Evolutionary conservation across 2,888 invertebrate genomes (phyloP), one percentile per base, ranked within the genome.

Genomic region (Hyppa rectilinea): DNA sequence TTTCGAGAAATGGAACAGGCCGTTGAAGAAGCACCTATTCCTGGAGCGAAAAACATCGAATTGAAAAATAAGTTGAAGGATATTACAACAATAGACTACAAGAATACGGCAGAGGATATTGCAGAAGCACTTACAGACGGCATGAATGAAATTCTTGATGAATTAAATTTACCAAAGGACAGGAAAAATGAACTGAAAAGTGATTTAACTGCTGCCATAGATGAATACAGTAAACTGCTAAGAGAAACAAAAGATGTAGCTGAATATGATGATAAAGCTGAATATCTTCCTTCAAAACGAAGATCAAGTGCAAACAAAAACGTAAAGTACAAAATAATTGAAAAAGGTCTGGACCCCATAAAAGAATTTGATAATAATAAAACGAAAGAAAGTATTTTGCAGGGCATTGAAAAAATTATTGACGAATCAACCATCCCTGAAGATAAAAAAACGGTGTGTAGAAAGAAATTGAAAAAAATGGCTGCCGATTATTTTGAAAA

Each of bases 111-210:
- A 29, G 43, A 58, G 0, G 49, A 53, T 10, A 17, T 45, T n/a
- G 23, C 36, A 31, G 17, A 36, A 31, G 29, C 3, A 1, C 26
- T 82, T 20, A 52, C 10, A 43, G n/a, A 52, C 2, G 43, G 52
- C 1, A 55, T 79, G 0, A 38, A 40, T 43, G n/a, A 58, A 31
- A 49, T 83, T 5, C 7, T 62, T 12, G 23, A 78, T 20, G 50
- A 71, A n/a, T 6, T 73, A 5, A 43, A 55, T 7, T 58, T 80
- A 52, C 40, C 73, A 26, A 58, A 38, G 34, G 40, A 58, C 1
- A 50, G 47, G 26, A 69, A 52, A 59, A 23, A 40, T 23, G 34
- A 43, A n/a, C 20, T 82, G 6, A 64, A 50, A 60, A 43, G 12
- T 17, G 45, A 50, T 47, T 29, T 75, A n/a, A 23, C n/a, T 23